Base-by-base conservation (phyloP, 2,113 vertebrate genomes). In the Pipra filicauda region DNA sequence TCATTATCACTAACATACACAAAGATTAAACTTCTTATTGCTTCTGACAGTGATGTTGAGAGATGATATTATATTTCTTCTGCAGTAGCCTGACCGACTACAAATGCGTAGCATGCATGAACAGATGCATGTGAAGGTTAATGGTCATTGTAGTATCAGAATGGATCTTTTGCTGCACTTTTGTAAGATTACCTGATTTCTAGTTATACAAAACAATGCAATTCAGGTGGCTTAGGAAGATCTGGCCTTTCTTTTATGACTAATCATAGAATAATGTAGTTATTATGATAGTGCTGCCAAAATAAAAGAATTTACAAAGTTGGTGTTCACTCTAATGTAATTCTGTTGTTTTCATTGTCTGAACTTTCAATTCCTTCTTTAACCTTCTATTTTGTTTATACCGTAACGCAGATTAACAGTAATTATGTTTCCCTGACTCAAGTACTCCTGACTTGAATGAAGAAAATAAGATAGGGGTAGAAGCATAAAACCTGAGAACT, bases 71-170 rank as follows among this genome's bases (percentile, higher is more conserved):
- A 62, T 35, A 37, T 41, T 67, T 71, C 9, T 37, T 87, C 46
- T 74, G 51, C 31, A 80, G 46, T 19, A 74, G 43, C 22, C 22
- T 85, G 70, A n/a, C 65, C 62, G 51, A 46, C 39, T 62, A 27
- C 0, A 3, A 33, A 37, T 1, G 0, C 10, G 12, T 5, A 57
- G 41, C 20, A 14, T 20, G 17, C 12, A 48, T 23, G 61, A 80
- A 41, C 7, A 85, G 67, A 37, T 15, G 35, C 35, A 57, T 4
- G 4, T 43, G 51, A 77, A 91, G 11, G 23, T 51, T 30, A 54
- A 62, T 27, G 22, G 12, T 22, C 49, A 31, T 8, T 11, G 15
- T 6, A 87, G 20, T 24, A 77, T 33, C 59, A 46, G 22, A 57
- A 11, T 28, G 10, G 28, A 81, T 28, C n/a, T 74, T 79, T 66